Percentiles rank a stretch among this genome's conserved stretches.
phyloP scores from a whole-genome alignment of 2,888 invertebrate species.

The Drosophila infuscata region DNA sequence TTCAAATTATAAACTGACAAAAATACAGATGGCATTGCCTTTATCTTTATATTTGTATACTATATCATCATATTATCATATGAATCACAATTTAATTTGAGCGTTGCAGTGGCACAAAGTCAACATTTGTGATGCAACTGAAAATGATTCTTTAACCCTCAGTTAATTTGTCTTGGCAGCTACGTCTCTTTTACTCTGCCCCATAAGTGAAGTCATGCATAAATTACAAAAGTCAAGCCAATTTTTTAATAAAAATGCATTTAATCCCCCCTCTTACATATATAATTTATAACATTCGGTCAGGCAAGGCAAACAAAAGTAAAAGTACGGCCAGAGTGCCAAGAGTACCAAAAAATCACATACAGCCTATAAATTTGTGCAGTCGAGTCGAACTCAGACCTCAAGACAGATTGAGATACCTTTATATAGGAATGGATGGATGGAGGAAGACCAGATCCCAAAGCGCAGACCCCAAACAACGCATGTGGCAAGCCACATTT shows the following conservation, averaged over 20 bases:
- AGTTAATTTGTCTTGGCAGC: conserved; percentile 31
- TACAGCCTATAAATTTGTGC: conserved; percentile 59
- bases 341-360: conserved; percentile 21
- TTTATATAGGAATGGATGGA: conserved; percentile 54
- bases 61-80: not conserved
- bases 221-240: conserved; percentile 64
- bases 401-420: conserved; percentile 75
- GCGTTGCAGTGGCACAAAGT: not conserved
- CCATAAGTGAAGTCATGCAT: conserved; percentile 37
- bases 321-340: conserved; percentile 47
- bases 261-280: conserved; percentile 44
- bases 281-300: conserved; percentile 56
- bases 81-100: not conserved
- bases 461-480: conserved; percentile 29
- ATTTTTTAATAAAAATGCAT: conserved; percentile 66
- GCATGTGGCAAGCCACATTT: conserved; percentile 74
- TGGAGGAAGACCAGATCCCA: conserved; percentile 26
- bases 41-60: not conserved
- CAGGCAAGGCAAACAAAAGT: conserved; percentile 52
- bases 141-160: conserved; percentile 30
- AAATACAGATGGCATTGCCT: not conserved
- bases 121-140: conserved; percentile 8
- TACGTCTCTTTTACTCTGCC: conserved; percentile 2
- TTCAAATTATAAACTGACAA: not conserved
- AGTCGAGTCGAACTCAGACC: conserved; percentile 33